Conservation (phyloP, 1,140 invertebrate species). For the Drosophila albomicans region DNA sequence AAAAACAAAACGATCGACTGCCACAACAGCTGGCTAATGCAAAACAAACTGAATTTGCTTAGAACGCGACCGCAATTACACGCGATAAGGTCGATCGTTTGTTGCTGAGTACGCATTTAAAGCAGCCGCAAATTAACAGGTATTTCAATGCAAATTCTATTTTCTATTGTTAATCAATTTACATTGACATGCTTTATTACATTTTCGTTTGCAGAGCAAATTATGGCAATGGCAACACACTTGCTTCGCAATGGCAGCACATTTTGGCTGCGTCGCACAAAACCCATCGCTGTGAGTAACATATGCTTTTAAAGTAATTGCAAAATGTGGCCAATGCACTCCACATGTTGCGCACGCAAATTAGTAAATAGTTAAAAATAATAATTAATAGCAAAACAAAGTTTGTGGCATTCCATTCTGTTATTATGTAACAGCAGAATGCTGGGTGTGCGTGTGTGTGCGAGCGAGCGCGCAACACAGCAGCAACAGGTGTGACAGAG, state of each 20-base stretch:
- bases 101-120: conserved; percentile 16
- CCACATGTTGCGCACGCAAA: no score
- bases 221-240: conserved; percentile 67
- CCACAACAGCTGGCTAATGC: conserved; percentile 44
- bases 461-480: conserved; percentile 42
- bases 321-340: no score
- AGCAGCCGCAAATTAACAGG: conserved; percentile 31
- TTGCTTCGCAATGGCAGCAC: conserved; percentile 66
- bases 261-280: conserved; percentile 53
- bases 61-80: conserved; percentile 38
- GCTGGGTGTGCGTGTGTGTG: conserved; percentile 15
- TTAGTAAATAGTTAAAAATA: neutral
- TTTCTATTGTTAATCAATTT: neutral
- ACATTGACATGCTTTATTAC: neutral
- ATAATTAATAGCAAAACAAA: neutral
- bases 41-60: conserved; percentile 47
- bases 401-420: neutral
- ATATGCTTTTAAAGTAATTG: neutral
- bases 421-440: conserved; percentile 61
- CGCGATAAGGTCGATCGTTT: conserved; percentile 47
- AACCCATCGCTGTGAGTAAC: conserved; percentile 41
- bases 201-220: neutral
- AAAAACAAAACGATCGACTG: conserved; percentile 25
- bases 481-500: conserved; percentile 29
- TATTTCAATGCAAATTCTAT: conserved; percentile 10